Evolutionary conservation across 1,140 invertebrate species (phyloP).

Genomic region (Cepaea nemoralis): DNA sequence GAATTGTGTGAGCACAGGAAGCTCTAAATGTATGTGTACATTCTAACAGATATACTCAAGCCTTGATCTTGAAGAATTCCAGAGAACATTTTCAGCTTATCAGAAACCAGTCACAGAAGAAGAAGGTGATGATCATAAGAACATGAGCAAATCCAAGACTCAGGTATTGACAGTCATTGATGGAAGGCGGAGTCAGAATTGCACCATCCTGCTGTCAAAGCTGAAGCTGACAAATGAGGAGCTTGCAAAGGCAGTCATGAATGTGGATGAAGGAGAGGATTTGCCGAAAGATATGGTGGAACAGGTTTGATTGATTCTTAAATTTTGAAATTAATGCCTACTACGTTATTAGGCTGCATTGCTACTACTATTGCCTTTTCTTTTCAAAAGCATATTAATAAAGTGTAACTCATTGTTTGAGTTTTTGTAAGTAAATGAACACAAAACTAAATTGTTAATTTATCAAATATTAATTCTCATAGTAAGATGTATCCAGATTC

Average conservation of each 20-base stretch:
- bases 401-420: too few relatives aligned
- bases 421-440: too few relatives aligned
- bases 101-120: constrained; percentile 83
- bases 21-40: not conserved
- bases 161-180: constrained; percentile 85
- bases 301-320: constrained; percentile 76
- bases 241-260: constrained; percentile 88
- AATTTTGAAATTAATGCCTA: too few relatives aligned
- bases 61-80: constrained; percentile 91
- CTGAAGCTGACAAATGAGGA: constrained; percentile 97
- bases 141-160: constrained; percentile 78
- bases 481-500: too few relatives aligned
- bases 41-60: constrained; percentile 55
- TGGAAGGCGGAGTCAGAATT: constrained; percentile 94
- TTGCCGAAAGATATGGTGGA: constrained; percentile 98
- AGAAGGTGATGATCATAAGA: constrained; percentile 62
- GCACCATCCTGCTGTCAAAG: constrained; percentile 95
- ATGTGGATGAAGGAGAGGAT: constrained; percentile 94
- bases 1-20: too few relatives aligned
- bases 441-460: too few relatives aligned
- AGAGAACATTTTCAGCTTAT: constrained; percentile 94
- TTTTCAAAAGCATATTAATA: too few relatives aligned
- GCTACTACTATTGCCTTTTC: too few relatives aligned
- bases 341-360: too few relatives aligned
- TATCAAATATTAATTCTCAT: too few relatives aligned